phyloP scores from a whole-genome alignment of 2,113 vertebrate genomes.

The Megalops atlanticus region DNA sequence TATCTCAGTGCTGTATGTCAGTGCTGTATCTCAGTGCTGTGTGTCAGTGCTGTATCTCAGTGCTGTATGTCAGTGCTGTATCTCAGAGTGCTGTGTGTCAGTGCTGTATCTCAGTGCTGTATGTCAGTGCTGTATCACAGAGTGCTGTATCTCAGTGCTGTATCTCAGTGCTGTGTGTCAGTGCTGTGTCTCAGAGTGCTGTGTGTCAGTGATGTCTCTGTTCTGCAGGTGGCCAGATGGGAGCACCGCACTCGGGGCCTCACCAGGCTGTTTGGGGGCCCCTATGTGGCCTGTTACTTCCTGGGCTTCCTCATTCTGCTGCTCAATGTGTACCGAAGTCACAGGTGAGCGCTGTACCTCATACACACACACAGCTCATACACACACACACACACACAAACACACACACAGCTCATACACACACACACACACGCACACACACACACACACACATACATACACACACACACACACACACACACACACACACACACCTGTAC shows the following conservation, averaged over 20 bases:
- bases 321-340: slow-evolving; percentile 82
- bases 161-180: neutral
- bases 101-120: neutral
- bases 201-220: too few relatives aligned
- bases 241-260: slow-evolving; percentile 80
- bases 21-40: too few relatives aligned
- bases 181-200: slow-evolving; percentile 19
- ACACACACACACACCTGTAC: neutral
- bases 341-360: slow-evolving; percentile 88
- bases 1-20: too few relatives aligned
- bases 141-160: neutral
- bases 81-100: neutral
- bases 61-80: neutral
- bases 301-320: slow-evolving; percentile 78
- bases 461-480: neutral
- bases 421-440: too few relatives aligned
- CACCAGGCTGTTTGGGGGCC: slow-evolving; percentile 76
- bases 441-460: too few relatives aligned
- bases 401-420: too few relatives aligned
- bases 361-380: too few relatives aligned
- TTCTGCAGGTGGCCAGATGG: slow-evolving; percentile 92
- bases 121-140: neutral
- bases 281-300: slow-evolving; percentile 79
- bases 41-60: too few relatives aligned
- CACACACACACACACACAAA: neutral